These are phyloP conservation scores for Trididemnum miniatum DNA, from an alignment of 23 tunicate genomes.

Conservation along the genomic window DNA sequence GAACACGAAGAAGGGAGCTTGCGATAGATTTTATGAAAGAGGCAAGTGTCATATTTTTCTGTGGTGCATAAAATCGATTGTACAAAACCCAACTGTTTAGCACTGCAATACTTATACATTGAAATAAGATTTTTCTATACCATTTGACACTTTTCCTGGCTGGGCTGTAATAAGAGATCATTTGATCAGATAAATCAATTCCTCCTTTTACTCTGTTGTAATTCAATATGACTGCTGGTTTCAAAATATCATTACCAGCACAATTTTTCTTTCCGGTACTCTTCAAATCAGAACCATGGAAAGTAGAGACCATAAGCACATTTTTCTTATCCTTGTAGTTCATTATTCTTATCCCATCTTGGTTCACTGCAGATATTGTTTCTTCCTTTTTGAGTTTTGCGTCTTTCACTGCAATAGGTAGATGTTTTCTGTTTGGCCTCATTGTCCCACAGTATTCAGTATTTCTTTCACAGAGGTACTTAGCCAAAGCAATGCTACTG, in stretches of 20 bases:
- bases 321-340: constrained; percentile 25
- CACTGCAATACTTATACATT: constrained; percentile 17
- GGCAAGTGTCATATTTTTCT: background rate
- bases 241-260: constrained; percentile 14
- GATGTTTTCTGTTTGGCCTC: constrained; percentile 13
- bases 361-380: constrained; percentile 16
- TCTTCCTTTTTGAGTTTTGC: constrained; percentile 18
- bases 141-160: constrained; percentile 27
- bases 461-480: constrained; percentile 19
- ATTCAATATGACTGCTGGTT: constrained; percentile 22
- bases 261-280: constrained; percentile 17
- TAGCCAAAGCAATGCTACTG: constrained; percentile 28
- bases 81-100: constrained; percentile 25
- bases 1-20: constrained; percentile 22
- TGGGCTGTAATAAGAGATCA: constrained; percentile 24
- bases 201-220: constrained; percentile 28
- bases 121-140: constrained; percentile 16
- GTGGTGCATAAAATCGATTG: constrained; percentile 6
- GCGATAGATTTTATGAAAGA: constrained; percentile 14
- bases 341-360: constrained; percentile 27
- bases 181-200: constrained; percentile 23
- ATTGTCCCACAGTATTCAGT: constrained; percentile 26
- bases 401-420: constrained; percentile 14
- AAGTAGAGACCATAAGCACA: constrained; percentile 19
- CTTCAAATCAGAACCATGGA: constrained; percentile 18